These are phyloP conservation scores for Apamea crenata DNA, from an alignment of 2,888 invertebrate species.

Conservation along the genomic window DNA sequence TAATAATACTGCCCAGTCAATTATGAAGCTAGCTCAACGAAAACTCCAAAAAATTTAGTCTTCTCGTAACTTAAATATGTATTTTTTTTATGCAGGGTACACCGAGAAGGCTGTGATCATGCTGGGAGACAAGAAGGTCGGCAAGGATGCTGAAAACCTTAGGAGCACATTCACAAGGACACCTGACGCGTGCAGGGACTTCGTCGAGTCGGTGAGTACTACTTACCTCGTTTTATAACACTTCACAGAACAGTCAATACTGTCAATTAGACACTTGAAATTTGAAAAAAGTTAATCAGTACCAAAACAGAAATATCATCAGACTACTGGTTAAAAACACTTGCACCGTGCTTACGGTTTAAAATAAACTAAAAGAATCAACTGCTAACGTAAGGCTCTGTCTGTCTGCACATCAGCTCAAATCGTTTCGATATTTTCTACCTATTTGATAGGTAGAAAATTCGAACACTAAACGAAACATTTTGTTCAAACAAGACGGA, in stretches of 20 bases:
- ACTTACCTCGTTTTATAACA: background rate
- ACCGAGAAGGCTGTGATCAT: slow-evolving; percentile 91
- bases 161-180: slow-evolving; percentile 88
- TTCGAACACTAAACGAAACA: background rate
- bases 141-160: slow-evolving; percentile 89
- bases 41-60: background rate
- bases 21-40: background rate
- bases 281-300: background rate
- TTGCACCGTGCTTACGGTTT: background rate
- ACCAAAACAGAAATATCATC: background rate
- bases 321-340: background rate
- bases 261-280: background rate
- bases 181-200: slow-evolving; percentile 93
- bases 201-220: slow-evolving; percentile 91
- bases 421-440: background rate
- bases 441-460: background rate
- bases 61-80: background rate
- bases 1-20: background rate
- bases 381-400: too few relatives aligned
- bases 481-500: background rate
- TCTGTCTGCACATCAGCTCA: too few relatives aligned
- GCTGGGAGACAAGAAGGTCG: slow-evolving; percentile 92
- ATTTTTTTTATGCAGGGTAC: slow-evolving; percentile 83
- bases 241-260: too few relatives aligned
- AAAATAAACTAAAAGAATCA: background rate